Evolutionary conservation across 2,113 vertebrate genomes (phyloP).

Genomic region (Macaca fascicularis): T2T-MFA8v1.1 NC_088376.1:115341001-115341500

Average conservation of each 20-base stretch:
- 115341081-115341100: too few species aligned
- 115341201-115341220: too few species aligned
- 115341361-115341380: background rate
- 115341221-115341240: too few species aligned
- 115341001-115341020: too few species aligned
- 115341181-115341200: too few species aligned
- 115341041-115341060: too few species aligned
- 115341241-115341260: background rate
- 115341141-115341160: too few species aligned
- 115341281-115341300: background rate
- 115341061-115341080: too few species aligned
- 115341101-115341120: too few species aligned
- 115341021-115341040: too few species aligned
- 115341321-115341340: background rate
- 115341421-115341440: constrained; percentile 10
- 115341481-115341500: background rate
- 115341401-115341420: background rate
- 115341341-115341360: background rate
- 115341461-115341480: background rate
- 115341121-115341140: too few species aligned
- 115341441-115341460: background rate
- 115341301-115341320: constrained; percentile 42
- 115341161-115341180: too few species aligned
- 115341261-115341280: background rate
- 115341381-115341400: background rate